Percentiles rank a stretch among this genome's conserved stretches.
Conservation (phyloP, 2,797 vertebrate genomes). For the Brachyrhaphis roseni region DNA sequence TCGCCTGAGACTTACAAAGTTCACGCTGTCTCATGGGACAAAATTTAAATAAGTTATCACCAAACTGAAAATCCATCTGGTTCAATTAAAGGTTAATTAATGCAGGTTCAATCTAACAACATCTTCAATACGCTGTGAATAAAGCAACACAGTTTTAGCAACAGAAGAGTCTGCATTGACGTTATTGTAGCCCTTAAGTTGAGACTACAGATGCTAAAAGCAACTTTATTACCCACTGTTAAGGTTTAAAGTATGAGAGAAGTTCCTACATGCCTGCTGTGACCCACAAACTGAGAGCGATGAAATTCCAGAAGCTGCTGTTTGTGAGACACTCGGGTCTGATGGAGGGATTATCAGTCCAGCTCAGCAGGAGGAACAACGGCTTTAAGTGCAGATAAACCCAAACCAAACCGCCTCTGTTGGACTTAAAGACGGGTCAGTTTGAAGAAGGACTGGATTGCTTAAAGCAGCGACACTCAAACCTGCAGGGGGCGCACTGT, state of each 20-base stretch:
- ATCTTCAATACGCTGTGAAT: neutral
- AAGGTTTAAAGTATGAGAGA: neutral
- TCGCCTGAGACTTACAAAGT: neutral
- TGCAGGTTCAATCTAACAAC: neutral
- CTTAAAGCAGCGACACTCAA: neutral
- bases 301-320: neutral
- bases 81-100: neutral
- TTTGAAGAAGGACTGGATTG: conserved; percentile 13
- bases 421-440: conserved; percentile 21
- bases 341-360: conserved; percentile 29
- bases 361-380: conserved; percentile 30
- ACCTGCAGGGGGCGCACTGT: neutral
- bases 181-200: neutral
- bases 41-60: neutral
- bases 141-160: neutral
- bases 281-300: neutral
- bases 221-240: neutral
- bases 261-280: conserved; percentile 11
- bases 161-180: neutral
- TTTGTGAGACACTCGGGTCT: conserved; percentile 3
- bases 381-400: conserved; percentile 37
- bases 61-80: neutral
- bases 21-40: neutral
- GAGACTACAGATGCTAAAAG: neutral
- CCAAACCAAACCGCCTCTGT: conserved; percentile 47